Percentiles rank a stretch among this genome's conserved stretches.
phyloP scores from a whole-genome alignment of 2,888 invertebrate genomes.

The Fissipunctia ypsillon region DNA sequence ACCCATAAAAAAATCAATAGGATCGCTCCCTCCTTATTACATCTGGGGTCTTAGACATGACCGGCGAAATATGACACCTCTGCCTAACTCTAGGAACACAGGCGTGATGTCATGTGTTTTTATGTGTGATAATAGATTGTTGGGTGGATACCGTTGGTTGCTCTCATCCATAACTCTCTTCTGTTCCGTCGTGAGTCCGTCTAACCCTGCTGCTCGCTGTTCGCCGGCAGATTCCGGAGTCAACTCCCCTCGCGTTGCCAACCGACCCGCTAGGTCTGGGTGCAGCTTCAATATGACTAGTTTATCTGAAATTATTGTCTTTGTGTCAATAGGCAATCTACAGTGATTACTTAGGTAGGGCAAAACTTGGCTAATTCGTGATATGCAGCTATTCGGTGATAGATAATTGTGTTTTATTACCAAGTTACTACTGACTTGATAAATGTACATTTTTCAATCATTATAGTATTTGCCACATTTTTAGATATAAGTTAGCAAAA shows the following conservation, averaged over 20 bases:
- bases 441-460: too few relatives aligned
- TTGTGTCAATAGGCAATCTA: background rate
- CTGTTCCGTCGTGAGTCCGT: constrained; percentile 88
- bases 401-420: too few relatives aligned
- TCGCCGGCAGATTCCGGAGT: constrained; percentile 91
- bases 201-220: constrained; percentile 90
- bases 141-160: constrained; percentile 75
- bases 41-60: background rate
- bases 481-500: too few relatives aligned
- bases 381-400: too few relatives aligned
- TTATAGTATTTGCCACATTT: too few relatives aligned
- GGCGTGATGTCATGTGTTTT: background rate
- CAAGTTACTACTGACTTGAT: too few relatives aligned
- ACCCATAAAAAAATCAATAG: background rate
- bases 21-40: background rate
- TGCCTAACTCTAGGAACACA: background rate
- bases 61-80: background rate
- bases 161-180: constrained; percentile 86
- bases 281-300: constrained; percentile 90
- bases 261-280: constrained; percentile 92
- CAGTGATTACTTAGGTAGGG: background rate
- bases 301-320: constrained; percentile 84
- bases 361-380: too few relatives aligned
- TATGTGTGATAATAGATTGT: background rate
- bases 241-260: constrained; percentile 89